phyloP scores from a whole-genome alignment of 2,797 vertebrate genomes.

The Eurystomus glaucurus region DNA sequence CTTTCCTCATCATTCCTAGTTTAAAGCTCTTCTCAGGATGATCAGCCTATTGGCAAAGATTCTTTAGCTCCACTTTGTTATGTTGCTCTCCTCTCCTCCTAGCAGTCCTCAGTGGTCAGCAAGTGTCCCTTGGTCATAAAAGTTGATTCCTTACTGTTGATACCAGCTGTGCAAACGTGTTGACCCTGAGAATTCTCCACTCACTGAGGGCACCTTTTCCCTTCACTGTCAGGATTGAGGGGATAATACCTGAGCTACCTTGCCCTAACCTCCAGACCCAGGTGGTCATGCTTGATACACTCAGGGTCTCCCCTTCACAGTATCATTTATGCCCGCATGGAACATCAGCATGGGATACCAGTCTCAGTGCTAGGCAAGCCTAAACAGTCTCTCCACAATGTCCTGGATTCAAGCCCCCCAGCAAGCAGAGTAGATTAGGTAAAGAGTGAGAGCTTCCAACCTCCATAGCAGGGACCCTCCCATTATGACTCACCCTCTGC shows the following conservation, averaged over 20 bases:
- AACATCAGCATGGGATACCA: not conserved
- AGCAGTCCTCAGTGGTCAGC: not conserved
- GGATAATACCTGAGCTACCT: not conserved
- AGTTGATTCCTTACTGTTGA: not conserved
- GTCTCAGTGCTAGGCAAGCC: not conserved
- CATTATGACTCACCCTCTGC: not conserved
- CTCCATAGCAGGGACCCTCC: not conserved
- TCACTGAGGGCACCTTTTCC: not conserved
- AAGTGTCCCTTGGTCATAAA: not conserved
- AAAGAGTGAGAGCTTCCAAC: fast-evolving
- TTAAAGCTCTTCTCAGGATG: not conserved
- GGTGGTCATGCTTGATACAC: fast-evolving
- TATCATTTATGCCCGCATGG: not conserved
- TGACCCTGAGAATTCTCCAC: not conserved
- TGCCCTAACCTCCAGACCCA: not conserved
- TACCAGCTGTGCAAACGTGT: not conserved
- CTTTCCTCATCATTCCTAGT: not conserved
- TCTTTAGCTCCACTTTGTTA: not conserved
- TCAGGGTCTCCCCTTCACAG: not conserved
- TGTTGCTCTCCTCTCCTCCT: not conserved
- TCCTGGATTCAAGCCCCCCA: not conserved
- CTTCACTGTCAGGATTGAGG: not conserved
- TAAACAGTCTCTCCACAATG: not conserved
- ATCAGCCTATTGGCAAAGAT: not conserved
- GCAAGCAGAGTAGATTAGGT: not conserved